Evolutionary conservation across 1,140 invertebrate genomes (phyloP), one percentile per base, ranked within the genome.

Genomic region (Geopemphigus sp.): DNA sequence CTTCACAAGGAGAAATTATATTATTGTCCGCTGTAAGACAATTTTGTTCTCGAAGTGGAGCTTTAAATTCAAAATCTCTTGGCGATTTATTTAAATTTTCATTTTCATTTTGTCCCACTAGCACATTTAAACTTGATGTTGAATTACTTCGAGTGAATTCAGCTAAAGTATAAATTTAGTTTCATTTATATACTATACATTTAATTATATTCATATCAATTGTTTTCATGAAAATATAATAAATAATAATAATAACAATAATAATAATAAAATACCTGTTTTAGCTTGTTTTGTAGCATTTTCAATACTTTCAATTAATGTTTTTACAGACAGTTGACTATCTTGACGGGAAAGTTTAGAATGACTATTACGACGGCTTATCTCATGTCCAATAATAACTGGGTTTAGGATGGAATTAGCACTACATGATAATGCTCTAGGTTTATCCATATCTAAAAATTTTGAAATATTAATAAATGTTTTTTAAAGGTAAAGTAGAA

Each of bases 221-320:
- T n/a, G n/a, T n/a, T n/a, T n/a, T n/a, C n/a, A 6, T 14, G 11
- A 24, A 22, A 59, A 59, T 59, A 24, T 26, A 61, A 26, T 26
- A 61, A 8, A 81, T 17, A 66, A 80, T n/a, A n/a, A n/a, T n/a
- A n/a, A n/a, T n/a, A n/a, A n/a, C n/a, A 45, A 61, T 26, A 70
- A n/a, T 11, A 24, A 50, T 32, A 57, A 57, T 24, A 85, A n/a
- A 45, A 78, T 84, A 87, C 90, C 88, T 81, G 90, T 88, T 86
- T 93, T 93, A 15, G 92, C 91, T 83, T 94, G 92, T 85, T 94
- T 94, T n/a, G 91, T 92, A 14, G 90, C 91, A 85, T 93, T 94
- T 85, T 97, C 95, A 63, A 97, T 95, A 82, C 92, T 94, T 83
- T 95, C 93, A 80, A 97, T 95, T 6, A 97, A 86, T 64, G 91